These are phyloP conservation scores for cat (Felis catus) DNA, from an alignment of 2,113 vertebrate genomes.

Conservation along the genomic window F.catus_Fca126_mat1.0 CM031420.1:60053001-60053500, in stretches of 20 bases:
- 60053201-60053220: neutral
- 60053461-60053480: neutral
- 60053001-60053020: constrained; percentile 75
- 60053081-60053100: constrained; percentile 78
- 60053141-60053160: neutral
- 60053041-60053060: constrained; percentile 70
- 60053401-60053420: neutral
- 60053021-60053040: constrained; percentile 64
- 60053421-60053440: neutral
- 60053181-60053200: neutral
- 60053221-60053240: neutral
- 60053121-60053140: constrained; percentile 58
- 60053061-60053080: constrained; percentile 74
- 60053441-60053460: neutral
- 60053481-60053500: neutral
- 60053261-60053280: neutral
- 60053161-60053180: constrained; percentile 2
- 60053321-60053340: neutral
- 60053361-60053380: neutral
- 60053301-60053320: neutral
- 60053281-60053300: neutral
- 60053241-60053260: neutral
- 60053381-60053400: neutral
- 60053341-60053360: constrained; percentile 16
- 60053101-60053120: constrained; percentile 78